A percentile compares a stretch with the other conserved stretches of the same genome.
These are phyloP conservation scores for Rousettus madagascariensis DNA, from an alignment of 2,797 vertebrate species.

Conservation along the genomic window DNA sequence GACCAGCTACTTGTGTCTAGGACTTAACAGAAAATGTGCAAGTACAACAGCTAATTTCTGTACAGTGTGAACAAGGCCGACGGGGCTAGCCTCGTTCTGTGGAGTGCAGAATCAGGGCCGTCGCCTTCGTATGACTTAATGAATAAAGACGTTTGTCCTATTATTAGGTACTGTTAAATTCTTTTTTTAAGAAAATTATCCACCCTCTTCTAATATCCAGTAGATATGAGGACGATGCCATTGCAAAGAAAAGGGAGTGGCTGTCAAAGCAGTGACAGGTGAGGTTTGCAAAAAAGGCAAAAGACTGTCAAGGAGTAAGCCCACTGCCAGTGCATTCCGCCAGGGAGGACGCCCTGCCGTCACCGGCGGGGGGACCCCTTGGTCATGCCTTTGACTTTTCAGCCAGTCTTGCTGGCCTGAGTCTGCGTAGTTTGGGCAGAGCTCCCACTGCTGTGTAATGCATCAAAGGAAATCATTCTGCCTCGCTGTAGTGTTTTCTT, in stretches of 20 bases:
- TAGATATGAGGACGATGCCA: not conserved
- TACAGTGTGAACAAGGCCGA: not conserved
- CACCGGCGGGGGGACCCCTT: not conserved
- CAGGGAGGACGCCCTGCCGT: too few species aligned
- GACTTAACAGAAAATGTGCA: not conserved
- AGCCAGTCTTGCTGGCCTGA: not conserved
- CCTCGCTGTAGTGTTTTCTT: not conserved
- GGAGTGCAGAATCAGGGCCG: not conserved
- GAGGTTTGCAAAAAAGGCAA: not conserved
- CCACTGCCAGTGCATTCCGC: rapidly evolving
- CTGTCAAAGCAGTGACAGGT: not conserved
- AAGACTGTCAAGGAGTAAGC: not conserved
- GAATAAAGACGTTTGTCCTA: not conserved
- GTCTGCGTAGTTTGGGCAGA: not conserved
- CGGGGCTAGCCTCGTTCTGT: not conserved
- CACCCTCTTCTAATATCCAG: not conserved
- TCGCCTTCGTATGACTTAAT: not conserved
- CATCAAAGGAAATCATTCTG: not conserved
- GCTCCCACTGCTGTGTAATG: not conserved
- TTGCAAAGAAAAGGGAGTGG: not conserved
- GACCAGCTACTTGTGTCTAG: not conserved
- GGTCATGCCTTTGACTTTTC: not conserved
- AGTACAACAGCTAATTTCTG: not conserved
- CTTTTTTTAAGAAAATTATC: not conserved
- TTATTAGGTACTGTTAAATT: not conserved